Evolutionary conservation across 2,113 vertebrate species (phyloP).

Genomic region (Paedocypris sp.): DNA sequence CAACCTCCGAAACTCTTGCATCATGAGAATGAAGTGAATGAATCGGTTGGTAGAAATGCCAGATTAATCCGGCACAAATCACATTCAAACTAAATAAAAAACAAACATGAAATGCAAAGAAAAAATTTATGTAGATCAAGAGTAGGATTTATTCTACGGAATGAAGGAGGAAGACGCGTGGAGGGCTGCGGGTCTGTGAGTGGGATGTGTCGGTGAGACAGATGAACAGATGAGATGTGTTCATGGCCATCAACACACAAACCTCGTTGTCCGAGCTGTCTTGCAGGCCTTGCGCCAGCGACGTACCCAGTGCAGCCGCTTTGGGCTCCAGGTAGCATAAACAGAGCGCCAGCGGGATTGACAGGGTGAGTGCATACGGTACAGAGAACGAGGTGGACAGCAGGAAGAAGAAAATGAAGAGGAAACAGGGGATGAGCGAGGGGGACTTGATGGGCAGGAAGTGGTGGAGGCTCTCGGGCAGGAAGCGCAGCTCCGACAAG

Average conservation of each 20-base stretch:
- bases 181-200: too few species aligned
- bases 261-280: conserved; percentile 99
- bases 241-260: conserved; percentile 35
- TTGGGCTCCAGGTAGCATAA: conserved; percentile 99
- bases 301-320: conserved; percentile 91
- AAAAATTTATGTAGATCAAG: too few species aligned
- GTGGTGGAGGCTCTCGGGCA: conserved; percentile 80
- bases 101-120: too few species aligned
- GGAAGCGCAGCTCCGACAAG: conserved; percentile 78
- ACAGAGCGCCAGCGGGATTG: conserved; percentile 96
- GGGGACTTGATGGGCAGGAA: conserved; percentile 88
- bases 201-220: too few species aligned
- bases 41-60: too few species aligned
- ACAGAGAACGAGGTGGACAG: conserved; percentile 96
- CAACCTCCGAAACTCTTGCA: too few species aligned
- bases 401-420: conserved; percentile 98
- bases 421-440: conserved; percentile 91
- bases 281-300: conserved; percentile 93
- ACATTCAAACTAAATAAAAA: too few species aligned
- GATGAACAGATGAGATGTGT: background rate
- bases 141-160: too few species aligned
- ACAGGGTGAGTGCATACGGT: conserved; percentile 92
- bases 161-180: too few species aligned
- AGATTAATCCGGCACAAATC: too few species aligned
- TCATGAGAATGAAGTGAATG: too few species aligned